Evolutionary conservation across 2,888 invertebrate species (phyloP).

Genomic region (Meiosimyza platycephala): DNA sequence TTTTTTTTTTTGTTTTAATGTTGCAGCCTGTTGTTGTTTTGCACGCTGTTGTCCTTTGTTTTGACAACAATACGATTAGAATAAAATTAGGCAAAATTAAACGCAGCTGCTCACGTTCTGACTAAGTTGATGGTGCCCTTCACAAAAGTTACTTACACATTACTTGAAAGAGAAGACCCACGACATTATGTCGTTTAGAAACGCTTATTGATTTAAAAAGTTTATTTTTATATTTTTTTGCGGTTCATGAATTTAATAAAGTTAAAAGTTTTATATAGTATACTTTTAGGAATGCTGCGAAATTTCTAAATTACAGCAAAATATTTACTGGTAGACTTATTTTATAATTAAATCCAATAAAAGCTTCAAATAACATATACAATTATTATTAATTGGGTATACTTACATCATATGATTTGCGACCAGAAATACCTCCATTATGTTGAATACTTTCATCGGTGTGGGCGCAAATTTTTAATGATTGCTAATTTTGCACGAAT

Average conservation of each 20-base stretch:
- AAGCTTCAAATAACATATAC: no score
- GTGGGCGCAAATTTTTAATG: slow-evolving; percentile 20
- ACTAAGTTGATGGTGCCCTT: slow-evolving; percentile 20
- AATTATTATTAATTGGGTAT: neutral
- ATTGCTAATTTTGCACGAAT: slow-evolving; percentile 10
- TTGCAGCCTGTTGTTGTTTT: slow-evolving; percentile 3
- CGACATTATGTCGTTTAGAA: no score
- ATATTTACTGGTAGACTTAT: no score
- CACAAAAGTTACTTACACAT: slow-evolving; percentile 8
- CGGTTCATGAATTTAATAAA: no score
- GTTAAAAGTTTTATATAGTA: no score
- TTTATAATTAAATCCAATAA: no score
- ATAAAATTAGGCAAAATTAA: slow-evolving; percentile 46
- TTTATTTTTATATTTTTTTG: no score
- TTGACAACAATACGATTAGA: slow-evolving; percentile 46
- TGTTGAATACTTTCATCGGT: slow-evolving; percentile 54
- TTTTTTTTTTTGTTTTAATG: no score
- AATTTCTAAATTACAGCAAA: no score
- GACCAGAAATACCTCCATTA: slow-evolving; percentile 55
- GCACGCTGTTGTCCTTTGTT: slow-evolving; percentile 41
- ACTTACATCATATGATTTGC: slow-evolving; percentile 58
- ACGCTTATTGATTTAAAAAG: no score
- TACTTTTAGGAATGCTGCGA: no score
- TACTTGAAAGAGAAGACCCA: neutral
- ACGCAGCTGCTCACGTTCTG: slow-evolving; percentile 9